Evolutionary conservation across 2,797 vertebrate genomes (phyloP).

Genomic region (Gallinago solitaria): DNA sequence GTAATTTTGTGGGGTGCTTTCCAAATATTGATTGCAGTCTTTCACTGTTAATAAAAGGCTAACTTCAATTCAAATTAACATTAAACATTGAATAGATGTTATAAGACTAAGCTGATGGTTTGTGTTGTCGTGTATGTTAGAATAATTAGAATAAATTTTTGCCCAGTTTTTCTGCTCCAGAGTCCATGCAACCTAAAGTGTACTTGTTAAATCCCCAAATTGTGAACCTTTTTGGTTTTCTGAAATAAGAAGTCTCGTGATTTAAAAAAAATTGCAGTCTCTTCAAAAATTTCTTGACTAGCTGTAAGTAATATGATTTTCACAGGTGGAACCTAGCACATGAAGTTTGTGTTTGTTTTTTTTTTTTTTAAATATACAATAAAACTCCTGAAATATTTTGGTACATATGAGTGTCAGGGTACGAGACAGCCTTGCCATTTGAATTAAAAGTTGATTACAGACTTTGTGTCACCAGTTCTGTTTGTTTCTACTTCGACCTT

Average conservation of each 20-base stretch:
- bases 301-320: not conserved
- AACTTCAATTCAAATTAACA: not conserved
- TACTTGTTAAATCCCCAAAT: not conserved
- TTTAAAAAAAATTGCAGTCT: not conserved
- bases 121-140: not conserved
- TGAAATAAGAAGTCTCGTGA: not conserved
- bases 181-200: not conserved
- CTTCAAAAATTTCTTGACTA: not conserved
- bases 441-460: not conserved
- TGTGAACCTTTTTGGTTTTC: not conserved
- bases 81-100: not conserved
- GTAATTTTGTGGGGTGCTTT: not conserved
- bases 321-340: not conserved
- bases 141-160: not conserved
- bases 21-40: not conserved
- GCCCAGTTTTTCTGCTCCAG: not conserved
- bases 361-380: not conserved
- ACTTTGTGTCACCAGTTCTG: not conserved
- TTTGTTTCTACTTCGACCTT: not conserved
- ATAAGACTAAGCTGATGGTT: not conserved
- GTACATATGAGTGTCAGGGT: not conserved
- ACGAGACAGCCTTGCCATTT: not conserved
- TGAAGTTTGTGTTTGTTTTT: not conserved
- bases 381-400: not conserved
- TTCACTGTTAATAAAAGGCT: not conserved